A percentile compares a stretch with the other conserved stretches of the same genome.
phyloP scores from a whole-genome alignment of 1,140 invertebrate genomes.

The Anagrus nilaparvatae region DNA sequence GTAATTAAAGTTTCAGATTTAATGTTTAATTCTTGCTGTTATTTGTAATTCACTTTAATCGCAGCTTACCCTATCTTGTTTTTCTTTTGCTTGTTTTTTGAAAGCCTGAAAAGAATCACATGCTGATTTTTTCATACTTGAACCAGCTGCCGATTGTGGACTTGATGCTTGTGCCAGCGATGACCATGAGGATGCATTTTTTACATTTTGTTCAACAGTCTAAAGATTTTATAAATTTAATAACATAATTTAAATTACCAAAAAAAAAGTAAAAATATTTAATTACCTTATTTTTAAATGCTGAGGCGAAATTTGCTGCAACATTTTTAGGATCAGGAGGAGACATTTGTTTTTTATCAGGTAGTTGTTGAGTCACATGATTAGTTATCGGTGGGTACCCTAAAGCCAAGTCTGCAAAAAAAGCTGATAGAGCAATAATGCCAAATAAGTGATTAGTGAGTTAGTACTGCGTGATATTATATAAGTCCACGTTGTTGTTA shows the following conservation, averaged over 20 bases:
- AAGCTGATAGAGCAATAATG: slow-evolving; percentile 32
- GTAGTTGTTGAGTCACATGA: slow-evolving; percentile 30
- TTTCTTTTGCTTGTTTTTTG: slow-evolving; percentile 91
- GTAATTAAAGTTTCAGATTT: slow-evolving; percentile 11
- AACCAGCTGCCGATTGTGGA: slow-evolving; percentile 46
- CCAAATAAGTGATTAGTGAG: slow-evolving; percentile 29
- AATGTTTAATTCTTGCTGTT: neutral
- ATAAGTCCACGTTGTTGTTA: slow-evolving; percentile 9
- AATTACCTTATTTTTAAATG: slow-evolving; percentile 55
- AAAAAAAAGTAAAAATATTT: too few species aligned
- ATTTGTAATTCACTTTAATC: neutral
- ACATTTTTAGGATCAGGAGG: slow-evolving; percentile 41
- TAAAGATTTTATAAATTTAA: slow-evolving; percentile 11
- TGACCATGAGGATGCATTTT: slow-evolving; percentile 88
- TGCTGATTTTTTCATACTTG: slow-evolving; percentile 50
- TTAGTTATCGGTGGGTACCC: slow-evolving; percentile 35
- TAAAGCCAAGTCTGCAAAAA: slow-evolving; percentile 39
- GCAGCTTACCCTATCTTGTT: slow-evolving; percentile 65
- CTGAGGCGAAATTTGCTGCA: slow-evolving; percentile 50
- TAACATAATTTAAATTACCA: neutral
- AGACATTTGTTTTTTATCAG: slow-evolving; percentile 36
- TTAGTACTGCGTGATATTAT: slow-evolving; percentile 21
- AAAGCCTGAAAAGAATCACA: slow-evolving; percentile 71
- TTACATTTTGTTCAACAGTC: slow-evolving; percentile 59
- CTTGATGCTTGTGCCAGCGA: slow-evolving; percentile 74